phyloP scores from a whole-genome alignment of 2,888 invertebrate genomes.

The Cancer borealis region DNA sequence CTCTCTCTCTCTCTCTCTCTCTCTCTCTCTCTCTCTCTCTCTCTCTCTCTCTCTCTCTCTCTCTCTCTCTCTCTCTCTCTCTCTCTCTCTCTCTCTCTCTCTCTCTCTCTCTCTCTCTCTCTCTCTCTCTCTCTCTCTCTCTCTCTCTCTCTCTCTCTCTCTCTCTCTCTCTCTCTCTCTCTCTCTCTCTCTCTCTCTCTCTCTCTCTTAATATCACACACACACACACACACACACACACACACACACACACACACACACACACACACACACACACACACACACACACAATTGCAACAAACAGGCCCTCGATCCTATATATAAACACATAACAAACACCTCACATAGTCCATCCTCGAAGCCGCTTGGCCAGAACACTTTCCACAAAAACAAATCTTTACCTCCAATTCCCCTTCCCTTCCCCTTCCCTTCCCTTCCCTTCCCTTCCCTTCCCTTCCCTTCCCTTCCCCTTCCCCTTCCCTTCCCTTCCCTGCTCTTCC shows the following conservation, averaged over 20 bases:
- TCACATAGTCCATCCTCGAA: neutral
- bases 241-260: constrained; percentile 1
- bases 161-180: too few relatives aligned
- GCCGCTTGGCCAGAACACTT: neutral
- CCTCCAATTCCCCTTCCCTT: neutral
- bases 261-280: neutral
- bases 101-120: neutral
- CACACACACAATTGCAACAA: too few relatives aligned
- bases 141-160: too few relatives aligned
- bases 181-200: too few relatives aligned
- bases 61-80: neutral
- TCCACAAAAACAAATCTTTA: neutral
- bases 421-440: too few relatives aligned
- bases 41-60: neutral
- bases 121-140: too few relatives aligned
- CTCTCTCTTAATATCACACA: neutral
- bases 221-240: neutral
- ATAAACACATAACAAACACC: neutral
- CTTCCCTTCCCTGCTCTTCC: too few relatives aligned
- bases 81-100: neutral
- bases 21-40: neutral
- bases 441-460: too few relatives aligned
- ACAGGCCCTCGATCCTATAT: too few relatives aligned
- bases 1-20: neutral
- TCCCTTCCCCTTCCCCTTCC: too few relatives aligned